Conservation (phyloP, 2,888 invertebrate species). For the Himalopsyche japonica region DNA sequence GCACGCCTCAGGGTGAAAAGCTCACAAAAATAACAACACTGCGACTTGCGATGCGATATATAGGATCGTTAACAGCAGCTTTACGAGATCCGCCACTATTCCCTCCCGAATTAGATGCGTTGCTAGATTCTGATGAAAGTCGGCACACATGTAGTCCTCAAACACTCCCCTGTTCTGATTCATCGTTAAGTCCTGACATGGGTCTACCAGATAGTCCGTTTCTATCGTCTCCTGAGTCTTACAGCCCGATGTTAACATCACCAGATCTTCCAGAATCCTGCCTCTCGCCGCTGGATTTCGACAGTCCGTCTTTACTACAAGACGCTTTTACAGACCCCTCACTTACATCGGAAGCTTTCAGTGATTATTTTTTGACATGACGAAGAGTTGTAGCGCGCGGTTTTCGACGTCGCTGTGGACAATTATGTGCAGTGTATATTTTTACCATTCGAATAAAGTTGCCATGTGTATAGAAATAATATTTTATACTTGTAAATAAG, state of each 20-base stretch:
- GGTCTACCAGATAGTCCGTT: slow-evolving; percentile 38
- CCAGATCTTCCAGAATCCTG: slow-evolving; percentile 37
- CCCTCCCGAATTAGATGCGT: slow-evolving; percentile 23
- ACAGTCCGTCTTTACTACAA: slow-evolving; percentile 36
- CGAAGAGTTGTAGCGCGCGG: neutral
- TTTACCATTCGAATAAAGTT: slow-evolving; percentile 37
- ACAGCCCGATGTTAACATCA: slow-evolving; percentile 36
- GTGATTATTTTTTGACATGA: slow-evolving; percentile 39
- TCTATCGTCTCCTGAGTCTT: slow-evolving; percentile 36
- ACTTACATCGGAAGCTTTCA: slow-evolving; percentile 33
- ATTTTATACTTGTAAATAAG: neutral
- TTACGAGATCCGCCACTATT: slow-evolving; percentile 52
- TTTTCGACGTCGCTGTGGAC: neutral
- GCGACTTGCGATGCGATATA: slow-evolving; percentile 85
- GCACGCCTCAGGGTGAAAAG: slow-evolving; percentile 62
- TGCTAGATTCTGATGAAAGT: slow-evolving; percentile 38
- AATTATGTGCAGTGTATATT: slow-evolving; percentile 24
- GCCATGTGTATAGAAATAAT: slow-evolving; percentile 23
- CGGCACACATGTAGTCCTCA: slow-evolving; percentile 38
- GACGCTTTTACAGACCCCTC: slow-evolving; percentile 37
- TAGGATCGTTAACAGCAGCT: slow-evolving; percentile 72
- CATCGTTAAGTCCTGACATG: slow-evolving; percentile 35
- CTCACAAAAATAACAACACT: slow-evolving; percentile 89
- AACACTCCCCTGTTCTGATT: slow-evolving; percentile 29
- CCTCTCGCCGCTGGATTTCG: slow-evolving; percentile 37